Percentiles rank a stretch among this genome's conserved stretches.
Conservation (phyloP, 2,888 invertebrate species). For the Pollenia angustigena region DNA sequence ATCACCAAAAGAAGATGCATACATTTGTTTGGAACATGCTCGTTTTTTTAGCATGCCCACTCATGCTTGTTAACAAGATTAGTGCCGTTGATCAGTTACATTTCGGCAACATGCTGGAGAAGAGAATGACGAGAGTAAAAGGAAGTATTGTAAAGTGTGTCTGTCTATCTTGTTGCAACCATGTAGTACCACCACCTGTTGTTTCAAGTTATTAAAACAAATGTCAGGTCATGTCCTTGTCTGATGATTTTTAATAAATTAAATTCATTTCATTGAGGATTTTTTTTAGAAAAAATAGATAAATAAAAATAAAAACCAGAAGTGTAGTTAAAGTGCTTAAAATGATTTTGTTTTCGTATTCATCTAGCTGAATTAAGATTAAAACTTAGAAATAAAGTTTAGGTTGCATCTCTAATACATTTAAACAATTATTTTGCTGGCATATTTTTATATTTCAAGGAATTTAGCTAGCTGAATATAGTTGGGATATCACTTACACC, state of each 20-base stretch:
- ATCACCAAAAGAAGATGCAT: conserved; percentile 24
- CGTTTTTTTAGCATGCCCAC: conserved; percentile 59
- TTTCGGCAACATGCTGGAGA: neutral
- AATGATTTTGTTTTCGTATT: neutral
- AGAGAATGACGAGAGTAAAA: neutral
- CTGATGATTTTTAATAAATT: conserved; percentile 54
- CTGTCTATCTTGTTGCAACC: neutral
- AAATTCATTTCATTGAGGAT: conserved; percentile 19
- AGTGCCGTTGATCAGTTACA: conserved; percentile 28
- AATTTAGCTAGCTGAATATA: conserved; percentile 9
- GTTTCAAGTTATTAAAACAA: conserved; percentile 74
- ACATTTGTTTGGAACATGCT: conserved; percentile 35
- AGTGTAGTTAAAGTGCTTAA: neutral
- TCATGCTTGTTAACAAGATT: conserved; percentile 67
- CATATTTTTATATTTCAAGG: no score
- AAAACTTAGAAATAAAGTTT: neutral
- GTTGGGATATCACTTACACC: no score
- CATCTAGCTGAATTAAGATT: conserved; percentile 9
- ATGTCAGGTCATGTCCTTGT: conserved; percentile 76
- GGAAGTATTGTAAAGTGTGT: neutral
- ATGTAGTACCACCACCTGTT: conserved; percentile 75
- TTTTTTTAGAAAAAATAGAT: neutral
- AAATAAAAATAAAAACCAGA: neutral
- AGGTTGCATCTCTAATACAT: neutral
- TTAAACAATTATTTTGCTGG: no score